A percentile compares a stretch with the other conserved stretches of the same genome.
phyloP scores from a whole-genome alignment of 2,888 invertebrate species.

The Ferrisia virgata region DNA sequence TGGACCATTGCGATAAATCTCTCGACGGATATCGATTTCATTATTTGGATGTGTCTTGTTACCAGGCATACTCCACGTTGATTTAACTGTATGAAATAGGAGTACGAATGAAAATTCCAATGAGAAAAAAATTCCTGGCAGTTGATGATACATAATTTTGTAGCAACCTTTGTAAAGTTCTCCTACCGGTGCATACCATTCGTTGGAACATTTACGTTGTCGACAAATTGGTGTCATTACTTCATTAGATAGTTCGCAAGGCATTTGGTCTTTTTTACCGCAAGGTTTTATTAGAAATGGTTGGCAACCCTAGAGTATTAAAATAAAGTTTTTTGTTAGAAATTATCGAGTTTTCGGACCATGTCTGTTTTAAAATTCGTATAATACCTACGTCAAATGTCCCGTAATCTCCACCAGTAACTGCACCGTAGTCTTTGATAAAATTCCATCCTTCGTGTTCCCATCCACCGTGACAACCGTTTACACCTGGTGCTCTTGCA shows the following conservation, averaged over 20 bases:
- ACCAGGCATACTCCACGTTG: neutral
- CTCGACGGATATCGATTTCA: slow-evolving; percentile 27
- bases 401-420: neutral
- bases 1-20: slow-evolving; percentile 47
- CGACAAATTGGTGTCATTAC: neutral
- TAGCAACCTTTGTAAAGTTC: too few species aligned
- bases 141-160: too few species aligned
- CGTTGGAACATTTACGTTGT: too few species aligned
- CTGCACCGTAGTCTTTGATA: neutral
- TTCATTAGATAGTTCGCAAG: neutral
- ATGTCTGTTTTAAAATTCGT: neutral
- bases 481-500: too few species aligned
- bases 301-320: slow-evolving; percentile 24
- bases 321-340: neutral
- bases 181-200: too few species aligned
- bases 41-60: neutral
- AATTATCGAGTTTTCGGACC: neutral
- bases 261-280: neutral
- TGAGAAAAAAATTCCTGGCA: too few species aligned
- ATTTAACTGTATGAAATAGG: too few species aligned
- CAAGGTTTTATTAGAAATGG: slow-evolving; percentile 40
- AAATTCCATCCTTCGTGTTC: neutral
- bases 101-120: too few species aligned
- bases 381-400: neutral
- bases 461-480: slow-evolving; percentile 2